A percentile compares a stretch with the other conserved stretches of the same genome.
Evolutionary conservation across 2,113 vertebrate species (phyloP).

Genomic region (Aegotheles bennettii): DNA sequence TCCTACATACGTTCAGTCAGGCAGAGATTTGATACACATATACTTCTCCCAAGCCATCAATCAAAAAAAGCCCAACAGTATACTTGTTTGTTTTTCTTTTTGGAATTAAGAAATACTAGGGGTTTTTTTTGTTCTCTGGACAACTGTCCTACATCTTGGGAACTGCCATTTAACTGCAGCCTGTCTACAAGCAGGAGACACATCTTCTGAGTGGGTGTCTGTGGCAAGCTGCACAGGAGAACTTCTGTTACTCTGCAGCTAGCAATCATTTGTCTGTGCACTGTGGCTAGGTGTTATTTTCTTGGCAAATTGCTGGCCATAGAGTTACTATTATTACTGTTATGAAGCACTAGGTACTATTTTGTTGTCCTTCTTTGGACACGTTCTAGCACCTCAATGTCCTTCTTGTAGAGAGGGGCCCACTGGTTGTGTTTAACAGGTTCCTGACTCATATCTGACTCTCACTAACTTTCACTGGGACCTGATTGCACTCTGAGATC

Average conservation of each 20-base stretch:
- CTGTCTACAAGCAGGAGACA: not conserved
- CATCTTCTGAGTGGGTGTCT: not conserved
- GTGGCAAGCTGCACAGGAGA: not conserved
- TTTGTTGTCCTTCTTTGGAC: no score
- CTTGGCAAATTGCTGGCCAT: not conserved
- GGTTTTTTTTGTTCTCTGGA: not conserved
- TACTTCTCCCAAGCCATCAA: not conserved
- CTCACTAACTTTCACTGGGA: not conserved
- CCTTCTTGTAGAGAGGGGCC: no score
- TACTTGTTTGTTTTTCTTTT: not conserved
- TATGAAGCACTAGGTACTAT: not conserved
- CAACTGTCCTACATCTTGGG: not conserved
- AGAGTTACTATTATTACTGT: not conserved
- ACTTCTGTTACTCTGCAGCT: not conserved
- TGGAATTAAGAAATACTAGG: not conserved
- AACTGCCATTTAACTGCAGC: not conserved
- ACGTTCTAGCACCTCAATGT: no score
- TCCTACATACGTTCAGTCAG: not conserved
- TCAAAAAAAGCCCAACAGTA: not conserved
- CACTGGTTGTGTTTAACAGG: not conserved
- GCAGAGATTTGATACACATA: not conserved
- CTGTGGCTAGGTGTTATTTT: not conserved
- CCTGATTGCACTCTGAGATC: not conserved
- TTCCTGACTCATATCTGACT: not conserved
- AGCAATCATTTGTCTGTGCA: not conserved